phyloP scores from a whole-genome alignment of 2,113 vertebrate genomes.

The Petroica traversi region DNA sequence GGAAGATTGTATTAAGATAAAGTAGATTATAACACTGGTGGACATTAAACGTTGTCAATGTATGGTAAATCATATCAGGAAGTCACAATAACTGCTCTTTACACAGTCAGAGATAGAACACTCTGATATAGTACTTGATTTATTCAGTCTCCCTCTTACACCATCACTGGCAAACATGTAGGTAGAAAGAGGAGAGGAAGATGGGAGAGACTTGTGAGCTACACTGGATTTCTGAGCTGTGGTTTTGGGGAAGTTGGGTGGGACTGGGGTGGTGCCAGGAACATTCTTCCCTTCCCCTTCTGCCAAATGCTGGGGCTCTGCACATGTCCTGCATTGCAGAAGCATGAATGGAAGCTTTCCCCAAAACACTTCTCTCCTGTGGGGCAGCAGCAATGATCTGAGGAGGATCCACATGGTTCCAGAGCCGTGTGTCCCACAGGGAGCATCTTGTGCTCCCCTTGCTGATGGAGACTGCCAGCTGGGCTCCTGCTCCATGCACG shows the following conservation, averaged over 20 bases:
- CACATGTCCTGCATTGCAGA: not conserved
- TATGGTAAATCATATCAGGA: slow-evolving; percentile 57
- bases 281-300: not conserved
- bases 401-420: not conserved
- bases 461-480: not conserved
- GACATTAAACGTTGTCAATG: slow-evolving; percentile 70
- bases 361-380: not conserved
- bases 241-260: not conserved
- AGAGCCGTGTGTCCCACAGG: not conserved
- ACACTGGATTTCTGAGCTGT: not conserved
- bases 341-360: not conserved
- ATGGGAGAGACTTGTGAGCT: not conserved
- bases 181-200: not conserved
- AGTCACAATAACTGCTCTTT: slow-evolving; percentile 43
- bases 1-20: slow-evolving; percentile 78
- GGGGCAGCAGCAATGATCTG: not conserved
- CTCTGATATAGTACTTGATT: not conserved
- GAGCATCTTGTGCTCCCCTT: not conserved
- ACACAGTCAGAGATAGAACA: not conserved
- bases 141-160: not conserved
- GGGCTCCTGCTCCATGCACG: not conserved
- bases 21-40: slow-evolving; percentile 60
- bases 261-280: not conserved
- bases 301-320: not conserved
- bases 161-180: not conserved